These are phyloP conservation scores for Tenthredo livida DNA, from an alignment of 2,888 invertebrate genomes.

Conservation along the genomic window DNA sequence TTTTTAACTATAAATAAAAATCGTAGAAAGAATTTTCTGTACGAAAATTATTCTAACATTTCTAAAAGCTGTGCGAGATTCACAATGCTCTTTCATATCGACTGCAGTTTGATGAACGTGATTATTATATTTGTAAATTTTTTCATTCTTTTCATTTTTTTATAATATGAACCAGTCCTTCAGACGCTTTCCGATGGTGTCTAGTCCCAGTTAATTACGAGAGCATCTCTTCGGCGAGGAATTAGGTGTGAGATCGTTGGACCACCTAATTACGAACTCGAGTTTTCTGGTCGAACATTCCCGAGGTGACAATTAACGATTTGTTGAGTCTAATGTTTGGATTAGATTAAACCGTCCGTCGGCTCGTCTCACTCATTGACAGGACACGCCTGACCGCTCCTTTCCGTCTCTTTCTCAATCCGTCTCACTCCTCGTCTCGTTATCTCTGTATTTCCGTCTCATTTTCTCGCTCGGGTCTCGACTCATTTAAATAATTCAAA, in stretches of 20 bases:
- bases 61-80: too few relatives aligned
- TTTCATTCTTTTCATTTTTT: not conserved
- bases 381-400: slow-evolving; percentile 53
- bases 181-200: not conserved
- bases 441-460: slow-evolving; percentile 20
- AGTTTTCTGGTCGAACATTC: slow-evolving; percentile 63
- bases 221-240: not conserved
- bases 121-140: too few relatives aligned
- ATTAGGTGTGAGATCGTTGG: slow-evolving; percentile 59
- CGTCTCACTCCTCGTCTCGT: not conserved
- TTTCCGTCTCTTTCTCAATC: slow-evolving; percentile 9
- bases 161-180: not conserved
- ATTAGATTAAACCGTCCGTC: slow-evolving; percentile 66
- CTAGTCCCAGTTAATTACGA: slow-evolving; percentile 14
- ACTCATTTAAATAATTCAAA: slow-evolving; percentile 68
- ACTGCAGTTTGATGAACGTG: too few relatives aligned
- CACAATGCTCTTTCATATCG: too few relatives aligned
- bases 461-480: slow-evolving; percentile 39
- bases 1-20: too few relatives aligned
- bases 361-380: slow-evolving; percentile 53
- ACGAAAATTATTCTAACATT: too few relatives aligned
- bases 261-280: slow-evolving; percentile 68
- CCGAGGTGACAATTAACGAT: slow-evolving; percentile 75
- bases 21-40: too few relatives aligned
- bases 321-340: slow-evolving; percentile 71